These are phyloP conservation scores for Carterocephalus palaemon DNA, from an alignment of 2,888 invertebrate species.

Conservation along the genomic window DNA sequence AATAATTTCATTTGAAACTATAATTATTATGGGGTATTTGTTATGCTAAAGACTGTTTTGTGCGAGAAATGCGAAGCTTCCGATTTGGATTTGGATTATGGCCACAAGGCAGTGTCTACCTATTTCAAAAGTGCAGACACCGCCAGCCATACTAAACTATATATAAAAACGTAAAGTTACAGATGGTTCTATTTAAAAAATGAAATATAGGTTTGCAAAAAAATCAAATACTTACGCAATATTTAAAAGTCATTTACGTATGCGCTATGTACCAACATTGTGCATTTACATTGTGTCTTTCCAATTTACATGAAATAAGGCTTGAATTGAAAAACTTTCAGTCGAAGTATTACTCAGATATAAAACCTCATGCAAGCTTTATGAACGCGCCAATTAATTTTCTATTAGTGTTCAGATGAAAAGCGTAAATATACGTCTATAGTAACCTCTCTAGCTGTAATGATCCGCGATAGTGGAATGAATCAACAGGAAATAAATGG, in stretches of 20 bases:
- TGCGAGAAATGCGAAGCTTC: neutral
- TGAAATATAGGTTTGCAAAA: too few species aligned
- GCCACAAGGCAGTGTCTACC: neutral
- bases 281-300: too few species aligned
- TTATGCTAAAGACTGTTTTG: neutral
- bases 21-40: too few species aligned
- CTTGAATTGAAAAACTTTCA: neutral
- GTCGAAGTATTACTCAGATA: conserved; percentile 9
- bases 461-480: conserved; percentile 9
- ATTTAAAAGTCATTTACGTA: too few species aligned
- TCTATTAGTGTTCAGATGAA: conserved; percentile 10
- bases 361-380: conserved; percentile 9
- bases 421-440: conserved; percentile 11
- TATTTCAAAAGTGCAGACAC: conserved; percentile 9
- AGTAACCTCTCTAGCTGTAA: conserved; percentile 13
- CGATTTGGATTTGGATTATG: neutral
- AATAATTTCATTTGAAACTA: too few species aligned
- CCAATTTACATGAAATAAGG: neutral
- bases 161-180: conserved; percentile 3
- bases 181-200: too few species aligned
- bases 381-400: conserved; percentile 16
- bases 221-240: too few species aligned
- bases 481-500: too few species aligned
- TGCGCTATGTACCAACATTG: too few species aligned
- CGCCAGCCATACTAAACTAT: conserved; percentile 2